Conservation (phyloP, 2,888 invertebrate species). For the Periphyllus acericola region DNA sequence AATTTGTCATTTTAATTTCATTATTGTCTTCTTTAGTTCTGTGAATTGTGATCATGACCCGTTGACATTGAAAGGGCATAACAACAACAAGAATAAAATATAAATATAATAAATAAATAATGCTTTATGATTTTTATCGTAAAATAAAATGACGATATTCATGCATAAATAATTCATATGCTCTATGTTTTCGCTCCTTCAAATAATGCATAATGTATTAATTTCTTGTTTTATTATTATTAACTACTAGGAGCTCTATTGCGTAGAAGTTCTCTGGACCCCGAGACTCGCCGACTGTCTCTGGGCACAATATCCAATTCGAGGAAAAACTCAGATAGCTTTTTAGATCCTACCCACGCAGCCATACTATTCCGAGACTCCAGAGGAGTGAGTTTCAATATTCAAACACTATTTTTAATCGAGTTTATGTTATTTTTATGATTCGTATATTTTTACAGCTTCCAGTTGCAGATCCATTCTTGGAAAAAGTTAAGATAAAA, state of each 20-base stretch:
- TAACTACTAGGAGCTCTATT: constrained; percentile 76
- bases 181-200: not conserved
- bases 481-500: constrained; percentile 84
- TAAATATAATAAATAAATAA: not conserved
- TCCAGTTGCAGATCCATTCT: constrained; percentile 89
- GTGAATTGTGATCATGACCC: constrained; percentile 31
- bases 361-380: constrained; percentile 91
- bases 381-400: constrained; percentile 81
- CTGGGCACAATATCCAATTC: constrained; percentile 73
- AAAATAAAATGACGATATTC: not conserved
- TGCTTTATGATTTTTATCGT: constrained; percentile 12
- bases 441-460: constrained; percentile 73
- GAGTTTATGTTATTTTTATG: constrained; percentile 9
- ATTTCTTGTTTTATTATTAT: constrained; percentile 34
- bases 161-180: constrained; percentile 25
- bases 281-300: constrained; percentile 81
- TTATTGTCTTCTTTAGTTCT: not conserved
- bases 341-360: constrained; percentile 86
- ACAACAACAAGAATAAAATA: constrained; percentile 45
- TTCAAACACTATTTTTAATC: not conserved
- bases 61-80: constrained; percentile 44
- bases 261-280: constrained; percentile 80
- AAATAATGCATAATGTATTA: constrained; percentile 20
- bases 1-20: constrained; percentile 45
- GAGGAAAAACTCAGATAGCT: constrained; percentile 81